A percentile compares a stretch with the other conserved stretches of the same genome.
Evolutionary conservation across 1,140 invertebrate genomes (phyloP).

Genomic region (Yoshiicerus persimilis): DNA sequence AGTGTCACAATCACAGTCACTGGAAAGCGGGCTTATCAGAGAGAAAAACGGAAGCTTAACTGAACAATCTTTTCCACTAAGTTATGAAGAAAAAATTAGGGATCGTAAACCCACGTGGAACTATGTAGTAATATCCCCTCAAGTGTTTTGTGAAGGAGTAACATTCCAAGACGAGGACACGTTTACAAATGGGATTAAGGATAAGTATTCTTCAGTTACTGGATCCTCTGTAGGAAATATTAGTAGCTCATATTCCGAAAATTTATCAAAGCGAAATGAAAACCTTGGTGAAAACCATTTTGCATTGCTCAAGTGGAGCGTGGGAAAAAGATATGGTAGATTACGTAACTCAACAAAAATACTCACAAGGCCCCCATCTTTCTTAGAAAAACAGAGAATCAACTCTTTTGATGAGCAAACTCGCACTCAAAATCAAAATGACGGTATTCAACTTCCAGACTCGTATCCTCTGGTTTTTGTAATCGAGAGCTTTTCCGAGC

Average conservation of each 20-base stretch:
- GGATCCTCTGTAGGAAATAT: neutral
- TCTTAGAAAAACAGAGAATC: neutral
- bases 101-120: neutral
- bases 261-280: neutral
- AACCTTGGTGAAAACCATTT: neutral
- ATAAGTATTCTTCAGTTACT: neutral
- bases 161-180: neutral
- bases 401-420: neutral
- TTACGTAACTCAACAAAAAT: neutral
- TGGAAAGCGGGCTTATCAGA: neutral
- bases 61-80: neutral
- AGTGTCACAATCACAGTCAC: neutral
- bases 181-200: neutral
- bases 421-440: neutral
- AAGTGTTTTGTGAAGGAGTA: conserved; percentile 6
- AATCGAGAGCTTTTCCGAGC: neutral
- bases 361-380: neutral
- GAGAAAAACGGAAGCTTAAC: neutral
- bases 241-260: neutral
- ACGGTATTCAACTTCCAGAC: neutral
- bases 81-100: neutral
- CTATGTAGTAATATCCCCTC: neutral
- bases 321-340: neutral
- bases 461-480: conserved; percentile 24
- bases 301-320: conserved; percentile 25